phyloP scores from a whole-genome alignment of 2,113 vertebrate genomes.

The Opisthocomus hoazin region DNA sequence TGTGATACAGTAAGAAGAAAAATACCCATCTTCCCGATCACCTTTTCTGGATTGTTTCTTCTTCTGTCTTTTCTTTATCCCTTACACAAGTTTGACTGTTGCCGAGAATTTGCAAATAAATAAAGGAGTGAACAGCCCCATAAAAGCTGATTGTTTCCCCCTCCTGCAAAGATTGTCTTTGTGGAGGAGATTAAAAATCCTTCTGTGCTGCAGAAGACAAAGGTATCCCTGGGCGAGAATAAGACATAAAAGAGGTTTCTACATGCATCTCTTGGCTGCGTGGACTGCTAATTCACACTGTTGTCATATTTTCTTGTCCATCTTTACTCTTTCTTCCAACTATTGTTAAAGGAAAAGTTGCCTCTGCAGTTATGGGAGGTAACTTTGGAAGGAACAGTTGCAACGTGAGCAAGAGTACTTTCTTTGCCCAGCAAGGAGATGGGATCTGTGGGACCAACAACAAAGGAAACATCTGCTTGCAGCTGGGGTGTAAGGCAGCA shows the following conservation, averaged over 20 bases:
- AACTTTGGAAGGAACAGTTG: not conserved
- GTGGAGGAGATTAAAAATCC: slow-evolving; percentile 52
- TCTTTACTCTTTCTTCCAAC: not conserved
- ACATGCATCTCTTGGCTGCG: not conserved
- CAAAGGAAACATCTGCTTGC: not conserved
- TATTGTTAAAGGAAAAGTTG: not conserved
- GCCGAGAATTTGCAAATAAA: slow-evolving; percentile 53
- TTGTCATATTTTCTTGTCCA: not conserved
- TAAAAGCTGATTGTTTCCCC: slow-evolving; percentile 46
- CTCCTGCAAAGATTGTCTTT: slow-evolving; percentile 37
- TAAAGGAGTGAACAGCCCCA: slow-evolving; percentile 20
- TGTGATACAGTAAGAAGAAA: not conserved
- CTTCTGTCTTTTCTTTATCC: not conserved
- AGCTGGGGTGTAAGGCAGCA: not conserved
- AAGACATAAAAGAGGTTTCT: slow-evolving; percentile 58
- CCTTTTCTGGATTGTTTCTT: not conserved
- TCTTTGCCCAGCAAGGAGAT: not conserved
- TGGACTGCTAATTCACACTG: slow-evolving; percentile 32
- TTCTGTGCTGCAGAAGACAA: slow-evolving; percentile 3
- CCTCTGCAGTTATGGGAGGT: not conserved
- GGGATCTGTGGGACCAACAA: fast-evolving
- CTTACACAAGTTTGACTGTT: slow-evolving; percentile 33
- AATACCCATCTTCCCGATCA: not conserved
- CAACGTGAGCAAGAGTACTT: not conserved
- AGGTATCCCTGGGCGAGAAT: slow-evolving; percentile 30